Evolutionary conservation across 1,140 invertebrate species (phyloP), one percentile per base, ranked within the genome.

Genomic region (Leptinotarsa lineolata): DNA sequence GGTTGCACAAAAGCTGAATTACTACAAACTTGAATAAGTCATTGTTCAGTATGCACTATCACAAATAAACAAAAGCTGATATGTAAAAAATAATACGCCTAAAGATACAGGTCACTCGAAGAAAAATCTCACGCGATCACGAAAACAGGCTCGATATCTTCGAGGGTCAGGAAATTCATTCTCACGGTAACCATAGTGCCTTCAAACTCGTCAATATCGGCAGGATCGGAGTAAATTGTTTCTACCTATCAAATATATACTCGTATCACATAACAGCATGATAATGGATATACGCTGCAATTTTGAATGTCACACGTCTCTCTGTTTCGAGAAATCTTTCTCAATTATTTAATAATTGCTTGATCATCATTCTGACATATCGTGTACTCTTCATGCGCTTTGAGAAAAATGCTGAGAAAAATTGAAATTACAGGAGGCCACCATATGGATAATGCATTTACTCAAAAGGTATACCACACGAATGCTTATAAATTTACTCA

Each of bases 101-200:
- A 0, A 65, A 65, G 63, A 65, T 65, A 65, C 63, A 65, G 63
- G 63, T 65, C 63, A 65, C 15, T 24, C 63, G 20, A 39, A 30
- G 24, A 39, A 54, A 54, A 54, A 18, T 18, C 4, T 65, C 63
- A 65, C 63, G 63, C 63, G 63, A 65, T 65, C 63, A 65, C 63
- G 63, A 65, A 65, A 30, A 16, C 39, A 22, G 20, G 6, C 22
- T 16, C 21, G 16, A 65, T 21, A 65, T 30, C 39, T 39, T 65
- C 18, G 48, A 54, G 48, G 48, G 48, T 54, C 48, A 18, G 48
- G 48, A 54, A 65, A 65, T 39, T 21, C 1, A 39, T 65, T 65
- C 63, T 65, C 63, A 65, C 63, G 63, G 63, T 65, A 30, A 15
- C 24, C 24, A 22, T 30, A 65, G 24, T 39, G 63, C 21, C 63